phyloP scores from a whole-genome alignment of 1,140 invertebrate genomes.

The Spodoptera frugiperda region DNA sequence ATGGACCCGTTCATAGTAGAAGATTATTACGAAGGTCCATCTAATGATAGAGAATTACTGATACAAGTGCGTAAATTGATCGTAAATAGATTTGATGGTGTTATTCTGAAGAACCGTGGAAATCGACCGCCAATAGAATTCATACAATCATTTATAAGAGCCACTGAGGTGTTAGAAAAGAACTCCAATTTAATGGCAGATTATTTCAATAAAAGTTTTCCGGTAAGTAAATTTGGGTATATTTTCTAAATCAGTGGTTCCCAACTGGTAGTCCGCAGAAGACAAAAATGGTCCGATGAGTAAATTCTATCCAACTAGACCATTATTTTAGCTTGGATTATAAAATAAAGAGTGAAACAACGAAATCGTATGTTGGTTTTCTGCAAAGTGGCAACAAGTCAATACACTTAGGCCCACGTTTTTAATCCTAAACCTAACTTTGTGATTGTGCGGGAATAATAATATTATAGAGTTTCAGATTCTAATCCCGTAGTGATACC shows the following conservation, averaged over 20 bases:
- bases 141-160: slow-evolving; percentile 44
- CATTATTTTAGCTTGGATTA: no score
- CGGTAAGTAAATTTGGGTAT: background rate
- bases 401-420: no score
- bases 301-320: no score
- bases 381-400: no score
- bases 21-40: slow-evolving; percentile 37
- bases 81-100: slow-evolving; percentile 39
- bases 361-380: no score
- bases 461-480: no score
- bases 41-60: slow-evolving; percentile 38
- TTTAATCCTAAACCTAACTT: no score
- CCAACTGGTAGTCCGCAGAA: no score
- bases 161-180: slow-evolving; percentile 25
- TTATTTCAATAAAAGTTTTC: background rate
- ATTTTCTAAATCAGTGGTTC: background rate
- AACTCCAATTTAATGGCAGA: background rate
- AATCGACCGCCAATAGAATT: slow-evolving; percentile 41
- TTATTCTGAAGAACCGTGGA: slow-evolving; percentile 11
- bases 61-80: slow-evolving; percentile 23
- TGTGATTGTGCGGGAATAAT: no score
- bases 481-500: no score
- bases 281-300: no score
- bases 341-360: no score
- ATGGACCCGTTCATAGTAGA: slow-evolving; percentile 22